Percentiles rank a stretch among this genome's conserved stretches.
Evolutionary conservation across 2,113 vertebrate genomes (phyloP).

Genomic region (Corythaixoides concolor): DNA sequence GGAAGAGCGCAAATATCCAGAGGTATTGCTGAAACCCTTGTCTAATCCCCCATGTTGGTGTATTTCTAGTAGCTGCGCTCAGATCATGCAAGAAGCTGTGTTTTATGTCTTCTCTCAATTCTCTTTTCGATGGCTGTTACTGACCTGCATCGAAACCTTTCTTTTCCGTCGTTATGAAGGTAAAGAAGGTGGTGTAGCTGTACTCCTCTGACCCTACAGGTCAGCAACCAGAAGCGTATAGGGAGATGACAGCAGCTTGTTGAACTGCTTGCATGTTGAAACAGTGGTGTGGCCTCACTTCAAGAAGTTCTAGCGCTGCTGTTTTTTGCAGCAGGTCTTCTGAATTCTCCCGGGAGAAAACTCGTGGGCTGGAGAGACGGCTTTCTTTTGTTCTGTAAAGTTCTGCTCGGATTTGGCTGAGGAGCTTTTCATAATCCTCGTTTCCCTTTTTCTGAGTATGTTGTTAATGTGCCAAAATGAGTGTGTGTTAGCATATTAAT

Average conservation of each 20-base stretch:
- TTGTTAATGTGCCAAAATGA: not conserved
- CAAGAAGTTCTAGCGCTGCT: not conserved
- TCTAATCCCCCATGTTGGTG: not conserved
- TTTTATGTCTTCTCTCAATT: not conserved
- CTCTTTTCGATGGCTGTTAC: not conserved
- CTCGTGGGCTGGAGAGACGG: not conserved
- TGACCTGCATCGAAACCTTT: not conserved
- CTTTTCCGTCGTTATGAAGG: not conserved
- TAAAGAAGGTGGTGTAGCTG: not conserved
- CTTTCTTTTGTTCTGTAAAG: slow-evolving; percentile 17
- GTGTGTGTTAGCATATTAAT: not conserved
- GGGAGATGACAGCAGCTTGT: not conserved
- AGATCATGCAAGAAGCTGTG: not conserved
- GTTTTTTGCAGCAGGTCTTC: not conserved
- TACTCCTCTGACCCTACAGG: not conserved
- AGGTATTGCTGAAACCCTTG: not conserved
- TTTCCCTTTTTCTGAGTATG: not conserved
- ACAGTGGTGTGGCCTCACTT: not conserved
- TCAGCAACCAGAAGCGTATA: rapidly evolving
- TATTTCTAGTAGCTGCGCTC: not conserved
- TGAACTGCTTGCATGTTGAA: not conserved
- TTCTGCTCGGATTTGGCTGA: not conserved
- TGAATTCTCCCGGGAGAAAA: not conserved
- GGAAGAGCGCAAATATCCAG: not conserved
- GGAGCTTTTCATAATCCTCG: slow-evolving; percentile 42